These are phyloP conservation scores for Eriocheir sinensis DNA, from an alignment of 1,140 invertebrate genomes.

Conservation along the genomic window DNA sequence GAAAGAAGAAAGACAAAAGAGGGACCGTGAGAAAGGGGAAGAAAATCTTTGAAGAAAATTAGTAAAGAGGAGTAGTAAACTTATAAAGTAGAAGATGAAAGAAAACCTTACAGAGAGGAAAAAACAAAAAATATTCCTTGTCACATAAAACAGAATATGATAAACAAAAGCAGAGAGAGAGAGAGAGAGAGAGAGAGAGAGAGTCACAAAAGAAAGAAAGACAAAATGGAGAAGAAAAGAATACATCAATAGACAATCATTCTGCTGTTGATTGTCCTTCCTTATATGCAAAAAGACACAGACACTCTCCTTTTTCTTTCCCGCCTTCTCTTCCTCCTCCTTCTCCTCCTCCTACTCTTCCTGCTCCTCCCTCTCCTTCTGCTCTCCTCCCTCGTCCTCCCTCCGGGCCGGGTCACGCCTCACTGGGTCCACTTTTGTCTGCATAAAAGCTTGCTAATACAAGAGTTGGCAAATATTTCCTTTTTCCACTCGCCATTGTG, in stretches of 20 bases:
- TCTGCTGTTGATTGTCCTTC: background rate
- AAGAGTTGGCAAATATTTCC: conserved; percentile 33
- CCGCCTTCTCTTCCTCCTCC: background rate
- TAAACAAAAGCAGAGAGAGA: too few species aligned
- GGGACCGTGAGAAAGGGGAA: background rate
- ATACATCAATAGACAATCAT: background rate
- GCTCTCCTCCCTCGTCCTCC: background rate
- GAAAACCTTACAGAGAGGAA: background rate
- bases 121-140: background rate
- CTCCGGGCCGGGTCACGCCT: background rate
- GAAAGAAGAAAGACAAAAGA: background rate
- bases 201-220: background rate
- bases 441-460: conserved; percentile 37
- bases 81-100: background rate
- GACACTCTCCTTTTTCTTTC: background rate
- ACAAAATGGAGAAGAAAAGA: background rate
- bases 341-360: background rate
- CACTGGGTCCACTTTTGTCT: conserved; percentile 10
- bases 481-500: conserved; percentile 20
- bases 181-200: too few species aligned
- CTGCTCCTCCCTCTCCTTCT: too few species aligned
- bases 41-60: background rate
- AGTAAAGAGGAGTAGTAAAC: background rate
- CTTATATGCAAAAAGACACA: background rate
- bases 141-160: too few species aligned